These are phyloP conservation scores for Podarcis lilfordi DNA, from an alignment of 2,797 vertebrate species.

Conservation along the genomic window DNA sequence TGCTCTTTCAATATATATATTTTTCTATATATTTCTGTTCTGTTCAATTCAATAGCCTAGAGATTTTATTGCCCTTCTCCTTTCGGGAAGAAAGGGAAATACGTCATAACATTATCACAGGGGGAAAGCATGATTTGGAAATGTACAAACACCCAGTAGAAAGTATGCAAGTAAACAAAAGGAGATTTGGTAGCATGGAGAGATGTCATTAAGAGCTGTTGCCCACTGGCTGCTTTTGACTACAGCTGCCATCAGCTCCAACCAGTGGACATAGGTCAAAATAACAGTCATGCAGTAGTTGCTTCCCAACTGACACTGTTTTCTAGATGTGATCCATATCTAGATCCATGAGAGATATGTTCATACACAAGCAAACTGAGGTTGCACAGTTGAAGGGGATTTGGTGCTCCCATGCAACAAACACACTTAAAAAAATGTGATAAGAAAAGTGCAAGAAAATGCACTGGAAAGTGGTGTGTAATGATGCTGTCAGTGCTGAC, in stretches of 20 bases:
- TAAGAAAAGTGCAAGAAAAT: no score
- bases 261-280: background rate
- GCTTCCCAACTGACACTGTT: no score
- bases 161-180: constrained; percentile 6
- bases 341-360: no score
- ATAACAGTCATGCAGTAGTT: background rate
- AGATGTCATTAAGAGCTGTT: background rate
- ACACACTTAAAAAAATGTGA: no score
- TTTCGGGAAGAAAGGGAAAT: background rate
- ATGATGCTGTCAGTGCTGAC: no score
- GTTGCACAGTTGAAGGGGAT: no score
- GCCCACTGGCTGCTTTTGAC: no score
- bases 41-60: constrained; percentile 66
- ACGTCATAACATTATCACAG: background rate
- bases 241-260: no score
- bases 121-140: background rate
- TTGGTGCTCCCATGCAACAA: no score
- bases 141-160: background rate
- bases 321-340: no score
- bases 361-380: no score
- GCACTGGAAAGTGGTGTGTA: no score
- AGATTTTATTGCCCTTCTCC: constrained; percentile 16
- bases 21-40: background rate
- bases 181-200: background rate
- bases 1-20: constrained; percentile 56